Conservation (phyloP, 1,140 invertebrate species). For the Pararge aegeria region DNA sequence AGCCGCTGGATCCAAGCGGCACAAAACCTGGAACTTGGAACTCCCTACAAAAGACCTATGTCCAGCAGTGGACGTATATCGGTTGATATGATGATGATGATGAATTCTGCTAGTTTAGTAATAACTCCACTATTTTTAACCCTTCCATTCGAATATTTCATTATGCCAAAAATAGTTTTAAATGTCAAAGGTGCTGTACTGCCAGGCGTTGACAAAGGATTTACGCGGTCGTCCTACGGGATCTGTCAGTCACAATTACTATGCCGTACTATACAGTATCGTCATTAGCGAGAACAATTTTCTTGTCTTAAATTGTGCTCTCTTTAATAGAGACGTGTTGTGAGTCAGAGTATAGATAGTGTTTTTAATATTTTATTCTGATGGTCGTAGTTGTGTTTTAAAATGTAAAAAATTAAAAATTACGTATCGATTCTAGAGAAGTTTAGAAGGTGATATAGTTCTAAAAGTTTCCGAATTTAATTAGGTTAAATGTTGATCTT, state of each 20-base stretch:
- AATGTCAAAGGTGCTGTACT: slow-evolving; percentile 5
- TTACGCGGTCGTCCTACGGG: slow-evolving; percentile 36
- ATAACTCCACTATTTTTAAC: background rate
- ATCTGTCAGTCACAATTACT: slow-evolving; percentile 42
- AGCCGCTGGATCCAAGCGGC: too few species aligned
- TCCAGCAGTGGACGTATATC: too few species aligned
- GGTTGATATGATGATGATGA: too few species aligned
- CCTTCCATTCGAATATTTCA: background rate
- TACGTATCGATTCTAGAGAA: too few species aligned
- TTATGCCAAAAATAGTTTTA: slow-evolving; percentile 10
- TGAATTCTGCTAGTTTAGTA: background rate
- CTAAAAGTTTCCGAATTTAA: too few species aligned
- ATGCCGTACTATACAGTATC: slow-evolving; percentile 25
- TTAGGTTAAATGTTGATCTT: too few species aligned
- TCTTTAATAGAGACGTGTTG: slow-evolving; percentile 10
- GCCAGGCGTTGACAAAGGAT: slow-evolving; percentile 27
- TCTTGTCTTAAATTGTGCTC: slow-evolving; percentile 15
- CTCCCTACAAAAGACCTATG: too few species aligned
- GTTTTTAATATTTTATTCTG: background rate
- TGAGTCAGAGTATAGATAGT: background rate
- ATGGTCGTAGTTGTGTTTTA: background rate
- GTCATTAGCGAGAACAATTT: slow-evolving; percentile 23
- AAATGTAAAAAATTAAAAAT: too few species aligned
- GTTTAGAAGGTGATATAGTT: too few species aligned
- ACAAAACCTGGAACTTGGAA: too few species aligned